Conservation (phyloP, 2,888 invertebrate genomes). For the Perithous albicinctus region DNA sequence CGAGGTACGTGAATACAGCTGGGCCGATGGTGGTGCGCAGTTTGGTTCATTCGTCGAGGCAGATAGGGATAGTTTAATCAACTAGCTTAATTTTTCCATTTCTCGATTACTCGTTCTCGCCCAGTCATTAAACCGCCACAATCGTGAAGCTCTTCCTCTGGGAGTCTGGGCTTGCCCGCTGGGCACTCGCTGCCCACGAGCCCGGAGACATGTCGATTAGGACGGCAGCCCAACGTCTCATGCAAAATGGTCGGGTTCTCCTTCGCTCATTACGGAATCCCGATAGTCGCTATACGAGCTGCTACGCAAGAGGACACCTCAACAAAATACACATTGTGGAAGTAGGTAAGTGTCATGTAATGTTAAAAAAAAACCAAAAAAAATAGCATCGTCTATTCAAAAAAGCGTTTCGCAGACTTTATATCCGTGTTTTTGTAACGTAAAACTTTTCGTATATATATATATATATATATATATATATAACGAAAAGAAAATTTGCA, state of each 20-base stretch:
- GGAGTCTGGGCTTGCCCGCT: conserved; percentile 74
- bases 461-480: too few species aligned
- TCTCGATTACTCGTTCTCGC: neutral
- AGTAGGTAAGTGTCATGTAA: conserved; percentile 78
- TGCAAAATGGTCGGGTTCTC: conserved; percentile 82
- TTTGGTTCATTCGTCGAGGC: conserved; percentile 1
- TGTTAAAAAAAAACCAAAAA: neutral
- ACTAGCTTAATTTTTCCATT: too few species aligned
- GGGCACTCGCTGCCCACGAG: conserved; percentile 79
- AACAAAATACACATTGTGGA: conserved; percentile 83
- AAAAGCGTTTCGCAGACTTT: neutral
- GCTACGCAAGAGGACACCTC: conserved; percentile 72
- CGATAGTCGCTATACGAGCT: conserved; percentile 73
- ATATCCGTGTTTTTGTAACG: neutral
- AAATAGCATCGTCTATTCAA: too few species aligned
- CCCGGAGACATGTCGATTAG: conserved; percentile 82
- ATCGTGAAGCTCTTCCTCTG: conserved; percentile 68
- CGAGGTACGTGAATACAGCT: too few species aligned
- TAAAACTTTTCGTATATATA: too few species aligned
- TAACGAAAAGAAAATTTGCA: neutral
- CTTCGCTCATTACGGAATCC: conserved; percentile 77
- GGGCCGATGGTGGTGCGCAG: conserved; percentile 5
- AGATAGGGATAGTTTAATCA: neutral
- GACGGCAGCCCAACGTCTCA: conserved; percentile 77
- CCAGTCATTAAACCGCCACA: neutral